Percentiles rank a stretch among this genome's conserved stretches.
These are phyloP conservation scores for Channa maculata DNA, from an alignment of 2,113 vertebrate species.

Conservation along the genomic window DNA sequence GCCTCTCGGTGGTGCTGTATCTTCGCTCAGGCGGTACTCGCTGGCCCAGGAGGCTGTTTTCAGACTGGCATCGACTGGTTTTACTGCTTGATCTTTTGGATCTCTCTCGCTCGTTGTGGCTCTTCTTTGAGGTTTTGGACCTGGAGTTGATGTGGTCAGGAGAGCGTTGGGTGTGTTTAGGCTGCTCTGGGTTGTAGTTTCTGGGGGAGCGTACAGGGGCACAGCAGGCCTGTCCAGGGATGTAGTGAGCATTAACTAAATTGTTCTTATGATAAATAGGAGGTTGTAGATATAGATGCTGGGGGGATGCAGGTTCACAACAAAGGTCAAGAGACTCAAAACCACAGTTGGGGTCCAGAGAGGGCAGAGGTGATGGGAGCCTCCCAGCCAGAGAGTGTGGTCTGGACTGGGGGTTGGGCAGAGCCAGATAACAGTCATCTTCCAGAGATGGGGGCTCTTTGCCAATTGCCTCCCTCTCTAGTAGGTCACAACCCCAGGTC, in stretches of 20 bases:
- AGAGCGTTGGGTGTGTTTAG: conserved; percentile 52
- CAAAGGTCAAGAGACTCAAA: conserved; percentile 64
- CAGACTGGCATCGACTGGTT: conserved; percentile 87
- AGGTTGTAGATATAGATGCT: conserved; percentile 64
- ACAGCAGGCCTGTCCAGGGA: conserved; percentile 81
- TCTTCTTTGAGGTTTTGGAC: conserved; percentile 77
- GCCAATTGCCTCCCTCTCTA: conserved; percentile 64
- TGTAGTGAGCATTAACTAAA: conserved; percentile 86
- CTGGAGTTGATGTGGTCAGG: conserved; percentile 68
- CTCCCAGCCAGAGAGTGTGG: conserved; percentile 72
- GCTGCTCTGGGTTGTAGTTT: conserved; percentile 64
- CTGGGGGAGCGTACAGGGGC: conserved; percentile 68
- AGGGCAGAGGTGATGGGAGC: conserved; percentile 71
- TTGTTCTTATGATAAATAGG: conserved; percentile 69
- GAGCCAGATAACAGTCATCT: conserved; percentile 68
- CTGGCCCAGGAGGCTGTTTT: conserved; percentile 86
- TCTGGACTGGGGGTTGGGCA: conserved; percentile 76
- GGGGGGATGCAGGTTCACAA: conserved; percentile 73
- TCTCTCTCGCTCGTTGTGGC: conserved; percentile 78
- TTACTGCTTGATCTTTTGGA: conserved; percentile 79
- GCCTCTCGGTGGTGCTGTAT: conserved; percentile 84
- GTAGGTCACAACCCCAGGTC: conserved; percentile 71
- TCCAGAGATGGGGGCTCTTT: conserved; percentile 71
- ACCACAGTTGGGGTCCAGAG: conserved; percentile 63
- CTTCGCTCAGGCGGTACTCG: conserved; percentile 77